Evolutionary conservation across 2,797 vertebrate species (phyloP).

Genomic region (Lepilemur ruficaudatus): DNA sequence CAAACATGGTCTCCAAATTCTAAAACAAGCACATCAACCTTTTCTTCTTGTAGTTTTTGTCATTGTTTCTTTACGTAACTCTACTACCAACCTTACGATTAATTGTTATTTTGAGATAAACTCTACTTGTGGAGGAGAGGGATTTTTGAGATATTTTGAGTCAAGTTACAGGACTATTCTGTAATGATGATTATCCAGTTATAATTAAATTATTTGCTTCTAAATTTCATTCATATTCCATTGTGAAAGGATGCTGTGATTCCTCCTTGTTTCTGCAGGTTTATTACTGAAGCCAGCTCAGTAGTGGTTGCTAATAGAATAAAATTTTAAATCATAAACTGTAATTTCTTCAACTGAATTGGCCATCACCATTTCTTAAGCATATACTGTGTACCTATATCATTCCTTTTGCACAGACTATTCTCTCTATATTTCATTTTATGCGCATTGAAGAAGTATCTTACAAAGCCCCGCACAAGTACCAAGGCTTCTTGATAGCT

Average conservation of each 20-base stretch:
- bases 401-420: not conserved
- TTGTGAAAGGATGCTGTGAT: not conserved
- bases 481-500: not conserved
- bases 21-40: not conserved
- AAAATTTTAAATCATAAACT: not conserved
- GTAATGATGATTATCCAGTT: not conserved
- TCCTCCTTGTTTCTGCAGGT: not conserved
- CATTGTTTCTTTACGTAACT: not conserved
- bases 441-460: not conserved
- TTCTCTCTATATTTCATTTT: not conserved
- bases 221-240: not conserved
- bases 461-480: not conserved
- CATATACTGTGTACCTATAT: not conserved
- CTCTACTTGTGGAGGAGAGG: not conserved
- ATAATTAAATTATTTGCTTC: not conserved
- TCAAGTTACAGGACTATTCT: not conserved
- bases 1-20: not conserved
- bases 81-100: not conserved
- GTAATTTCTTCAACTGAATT: not conserved
- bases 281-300: not conserved
- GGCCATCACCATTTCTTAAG: not conserved
- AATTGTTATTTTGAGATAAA: not conserved
- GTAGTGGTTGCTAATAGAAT: not conserved
- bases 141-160: not conserved
- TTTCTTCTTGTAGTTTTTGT: not conserved